Percentiles rank a stretch among this genome's conserved stretches.
Conservation (phyloP, 2,797 vertebrate species). For the Echeneis naucrates region DNA sequence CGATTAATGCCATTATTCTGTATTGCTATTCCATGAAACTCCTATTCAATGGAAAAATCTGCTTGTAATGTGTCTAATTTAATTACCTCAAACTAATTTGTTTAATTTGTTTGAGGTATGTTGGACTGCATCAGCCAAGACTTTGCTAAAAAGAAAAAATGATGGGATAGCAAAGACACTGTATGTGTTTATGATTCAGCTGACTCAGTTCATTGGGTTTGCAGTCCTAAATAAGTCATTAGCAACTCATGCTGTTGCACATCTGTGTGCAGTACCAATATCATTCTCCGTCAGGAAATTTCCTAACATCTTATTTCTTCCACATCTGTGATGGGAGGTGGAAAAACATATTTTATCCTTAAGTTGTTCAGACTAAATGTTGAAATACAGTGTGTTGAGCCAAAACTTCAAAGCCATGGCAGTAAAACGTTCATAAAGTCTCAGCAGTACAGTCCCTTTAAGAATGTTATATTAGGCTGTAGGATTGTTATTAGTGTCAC, state of each 20-base stretch:
- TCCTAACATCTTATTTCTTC: not conserved
- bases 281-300: not conserved
- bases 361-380: not conserved
- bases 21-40: not conserved
- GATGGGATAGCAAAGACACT: not conserved
- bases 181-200: not conserved
- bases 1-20: not conserved
- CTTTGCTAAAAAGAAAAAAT: not conserved
- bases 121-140: not conserved
- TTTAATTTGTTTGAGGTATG: not conserved
- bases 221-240: slow-evolving; percentile 10
- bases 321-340: not conserved
- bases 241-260: slow-evolving; percentile 10
- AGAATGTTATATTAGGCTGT: not conserved
- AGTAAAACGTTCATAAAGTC: not conserved
- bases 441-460: not conserved
- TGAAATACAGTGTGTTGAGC: not conserved
- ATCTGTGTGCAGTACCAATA: not conserved
- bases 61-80: too few relatives aligned
- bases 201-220: slow-evolving; percentile 10
- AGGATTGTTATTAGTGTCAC: not conserved
- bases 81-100: too few relatives aligned
- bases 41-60: not conserved
- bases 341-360: too few relatives aligned
- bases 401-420: not conserved